Base-by-base conservation (phyloP, 2,113 vertebrate species). In the Suricata suricatta region DNA sequence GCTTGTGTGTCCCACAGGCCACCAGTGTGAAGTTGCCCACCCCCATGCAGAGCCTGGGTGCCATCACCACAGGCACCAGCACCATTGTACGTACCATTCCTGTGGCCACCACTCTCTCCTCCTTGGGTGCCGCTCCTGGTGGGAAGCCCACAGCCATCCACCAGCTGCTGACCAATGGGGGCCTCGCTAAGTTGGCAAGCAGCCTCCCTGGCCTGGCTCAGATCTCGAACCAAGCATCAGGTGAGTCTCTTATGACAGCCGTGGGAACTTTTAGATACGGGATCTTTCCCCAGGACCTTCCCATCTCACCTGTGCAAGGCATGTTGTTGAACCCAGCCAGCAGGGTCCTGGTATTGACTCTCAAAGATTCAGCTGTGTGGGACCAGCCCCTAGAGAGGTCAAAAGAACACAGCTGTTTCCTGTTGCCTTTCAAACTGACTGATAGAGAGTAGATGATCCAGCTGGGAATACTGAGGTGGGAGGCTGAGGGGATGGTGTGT, bases 131-230 rank as follows among this genome's bases (percentile, higher is more conserved):
- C 84, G 94, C 98, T 0, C 99, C 98, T 3, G 90, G 99, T 33
- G 98, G 98, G 94, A 99, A 99, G 97, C 99, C 99, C 98, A 99
- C 99, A 0, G 99, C 99, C 86, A 99, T 99, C 97, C 99, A 99
- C 97, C 99, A 99, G 97, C 98, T 99, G 91, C 99, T 99, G 93
- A 99, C 99, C 31, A 99, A 99, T 0, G 99, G 99, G 1, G 99
- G 99, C 4, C 99, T 99, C 81, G 99, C 99, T 35, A 99, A 99
- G 96, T 98, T 99, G 92, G 99, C 99, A 95, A 99, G 99, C 98
- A 99, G 99, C 96, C 99, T 99, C 21, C 99, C 99, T 0, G 99
- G 99, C 94, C 98, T 99, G 99, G 99, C 99, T 23, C 99, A 99
- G 98, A 99, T 99, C 98, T 99, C 99, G 98, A 99, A 98, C 98